phyloP scores from a whole-genome alignment of 2,888 invertebrate genomes.

The Zygothrica quintamaculata region DNA sequence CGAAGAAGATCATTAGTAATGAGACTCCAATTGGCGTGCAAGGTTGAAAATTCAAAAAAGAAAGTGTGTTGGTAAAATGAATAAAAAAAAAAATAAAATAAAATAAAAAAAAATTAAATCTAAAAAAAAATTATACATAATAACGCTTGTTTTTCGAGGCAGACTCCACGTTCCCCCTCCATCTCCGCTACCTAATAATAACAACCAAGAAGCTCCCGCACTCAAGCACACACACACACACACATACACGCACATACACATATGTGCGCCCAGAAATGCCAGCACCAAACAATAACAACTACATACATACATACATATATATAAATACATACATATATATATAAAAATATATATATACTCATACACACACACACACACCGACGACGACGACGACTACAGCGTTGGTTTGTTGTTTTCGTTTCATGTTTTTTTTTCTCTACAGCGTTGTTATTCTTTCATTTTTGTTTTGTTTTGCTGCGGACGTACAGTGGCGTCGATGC shows the following conservation, averaged over 20 bases:
- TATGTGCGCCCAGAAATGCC: slow-evolving; percentile 38
- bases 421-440: slow-evolving; percentile 59
- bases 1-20: slow-evolving; percentile 39
- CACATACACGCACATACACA: slow-evolving; percentile 22
- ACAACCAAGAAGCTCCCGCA: slow-evolving; percentile 55
- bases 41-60: slow-evolving; percentile 23
- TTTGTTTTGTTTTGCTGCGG: slow-evolving; percentile 54
- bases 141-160: slow-evolving; percentile 32
- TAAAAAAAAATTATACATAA: slow-evolving; percentile 32
- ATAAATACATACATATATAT: slow-evolving; percentile 20
- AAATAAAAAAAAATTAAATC: slow-evolving; percentile 31
- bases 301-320: slow-evolving; percentile 17
- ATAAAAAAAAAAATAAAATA: slow-evolving; percentile 27
- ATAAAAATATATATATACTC: slow-evolving; percentile 28
- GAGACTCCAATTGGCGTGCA: slow-evolving; percentile 28
- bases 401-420: slow-evolving; percentile 61
- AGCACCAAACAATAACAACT: slow-evolving; percentile 46
- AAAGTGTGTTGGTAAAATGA: slow-evolving; percentile 45
- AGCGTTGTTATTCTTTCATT: slow-evolving; percentile 61
- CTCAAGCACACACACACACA: slow-evolving; percentile 15
- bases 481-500: slow-evolving; percentile 44
- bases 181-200: slow-evolving; percentile 45
- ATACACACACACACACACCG: slow-evolving; percentile 18
- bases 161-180: slow-evolving; percentile 27
- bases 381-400: slow-evolving; percentile 31